Evolutionary conservation across 2,888 invertebrate species (phyloP).

Genomic region (Drosophila birchii): DNA sequence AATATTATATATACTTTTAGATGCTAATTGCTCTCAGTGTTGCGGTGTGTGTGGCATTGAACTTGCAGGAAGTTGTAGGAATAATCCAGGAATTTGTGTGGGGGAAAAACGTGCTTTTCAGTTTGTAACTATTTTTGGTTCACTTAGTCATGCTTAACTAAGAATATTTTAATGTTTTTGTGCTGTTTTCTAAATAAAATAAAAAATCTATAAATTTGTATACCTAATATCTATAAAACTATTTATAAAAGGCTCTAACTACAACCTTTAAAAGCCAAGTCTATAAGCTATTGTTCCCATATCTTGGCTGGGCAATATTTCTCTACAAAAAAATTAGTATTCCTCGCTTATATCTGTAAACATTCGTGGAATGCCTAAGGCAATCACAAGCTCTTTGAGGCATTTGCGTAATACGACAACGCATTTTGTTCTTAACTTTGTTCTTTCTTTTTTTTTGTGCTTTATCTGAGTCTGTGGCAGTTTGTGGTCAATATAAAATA

Average conservation of each 20-base stretch:
- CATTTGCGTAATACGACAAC: slow-evolving; percentile 58
- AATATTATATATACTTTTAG: slow-evolving; percentile 13
- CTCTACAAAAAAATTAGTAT: neutral
- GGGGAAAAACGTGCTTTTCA: slow-evolving; percentile 15
- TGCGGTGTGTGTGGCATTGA: slow-evolving; percentile 32
- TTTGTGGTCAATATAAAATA: slow-evolving; percentile 35
- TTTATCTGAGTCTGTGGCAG: slow-evolving; percentile 10
- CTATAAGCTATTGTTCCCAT: neutral
- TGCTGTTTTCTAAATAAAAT: slow-evolving; percentile 7
- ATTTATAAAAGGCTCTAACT: neutral
- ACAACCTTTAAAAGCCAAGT: neutral
- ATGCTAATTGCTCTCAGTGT: slow-evolving; percentile 17
- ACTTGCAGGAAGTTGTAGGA: slow-evolving; percentile 14
- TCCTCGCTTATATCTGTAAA: slow-evolving; percentile 5
- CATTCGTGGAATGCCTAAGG: slow-evolving; percentile 23
- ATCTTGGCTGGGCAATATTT: neutral
- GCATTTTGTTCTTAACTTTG: slow-evolving; percentile 50
- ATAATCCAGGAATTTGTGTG: slow-evolving; percentile 7
- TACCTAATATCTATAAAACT: neutral
- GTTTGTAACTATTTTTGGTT: slow-evolving; percentile 5
- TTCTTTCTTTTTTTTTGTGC: neutral
- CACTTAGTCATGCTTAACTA: neutral
- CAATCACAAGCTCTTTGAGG: slow-evolving; percentile 24
- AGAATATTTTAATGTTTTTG: neutral
- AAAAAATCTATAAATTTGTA: neutral